Evolutionary conservation across 2,888 invertebrate genomes (phyloP), one percentile per base, ranked within the genome.

Genomic region (Pherbina coryleti): DNA sequence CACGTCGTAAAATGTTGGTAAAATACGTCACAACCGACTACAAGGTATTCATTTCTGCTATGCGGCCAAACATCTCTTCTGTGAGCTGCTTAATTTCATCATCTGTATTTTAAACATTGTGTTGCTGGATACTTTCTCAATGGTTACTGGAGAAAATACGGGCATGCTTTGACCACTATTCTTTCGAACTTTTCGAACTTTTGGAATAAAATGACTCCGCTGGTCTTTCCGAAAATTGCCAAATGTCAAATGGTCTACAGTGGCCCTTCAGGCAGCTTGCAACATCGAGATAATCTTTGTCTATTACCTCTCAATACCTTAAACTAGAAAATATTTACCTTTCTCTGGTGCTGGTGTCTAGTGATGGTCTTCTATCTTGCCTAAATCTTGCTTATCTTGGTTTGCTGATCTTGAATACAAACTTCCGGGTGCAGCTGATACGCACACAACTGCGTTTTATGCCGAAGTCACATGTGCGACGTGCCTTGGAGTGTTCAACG

Each of bases 241-340:
- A 97, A 97, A 89, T 97, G 97, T 88, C 93, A 93, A 73, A 96
- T 97, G 91, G 93, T 94, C 90, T 95, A 95, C 87, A 97, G 93
- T 89, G 97, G 97, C 90, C 92, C 94, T 1, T 94, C 96, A 5
- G 97, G 97, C 0, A 92, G 94, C 1, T 93, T 95, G 67, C 95
- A 95, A 89, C 92, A 92, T 80, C 93, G 94, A 89, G 97, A 97
- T 86, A 95, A 82, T 37, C 90, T 95, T 0, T 96, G 96, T 83
- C 91, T 95, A n/a, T 89, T 96, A 17, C 94, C 95, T 0, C 85
- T 95, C 9, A 96, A 96, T 85, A 93, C 95, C 81, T 92, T 96
- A 62, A 95, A 96, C 85, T 95, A 95, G 85, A 96, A 95, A 86
- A 92, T 95, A 81, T 95, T 94, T 84, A 91, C 93, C 1, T 92